Evolutionary conservation across 2,113 vertebrate genomes (phyloP).

Genomic region (Tonatia bakeri): DNA sequence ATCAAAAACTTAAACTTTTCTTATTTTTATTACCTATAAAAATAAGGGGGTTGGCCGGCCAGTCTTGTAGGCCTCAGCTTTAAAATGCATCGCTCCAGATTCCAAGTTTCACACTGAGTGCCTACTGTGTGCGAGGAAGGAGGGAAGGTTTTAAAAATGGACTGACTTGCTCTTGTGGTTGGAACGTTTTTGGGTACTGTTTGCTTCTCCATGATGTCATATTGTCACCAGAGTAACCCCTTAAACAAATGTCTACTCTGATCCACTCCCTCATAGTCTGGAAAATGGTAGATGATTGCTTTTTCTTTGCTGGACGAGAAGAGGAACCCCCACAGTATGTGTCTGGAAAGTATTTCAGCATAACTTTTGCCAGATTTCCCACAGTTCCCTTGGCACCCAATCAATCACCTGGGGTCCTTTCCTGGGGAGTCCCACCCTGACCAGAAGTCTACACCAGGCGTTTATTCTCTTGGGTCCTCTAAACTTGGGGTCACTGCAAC

Average conservation of each 20-base stretch:
- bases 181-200: background rate
- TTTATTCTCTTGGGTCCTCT: background rate
- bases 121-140: background rate
- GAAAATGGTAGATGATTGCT: background rate
- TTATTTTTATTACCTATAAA: background rate
- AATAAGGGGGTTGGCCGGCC: background rate
- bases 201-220: background rate
- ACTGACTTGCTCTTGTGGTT: background rate
- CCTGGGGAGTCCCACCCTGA: background rate
- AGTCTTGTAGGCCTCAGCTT: background rate
- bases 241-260: background rate
- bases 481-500: background rate
- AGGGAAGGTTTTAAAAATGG: background rate
- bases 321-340: background rate
- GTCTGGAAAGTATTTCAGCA: background rate
- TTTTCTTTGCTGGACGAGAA: constrained; percentile 6
- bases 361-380: background rate
- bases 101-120: background rate
- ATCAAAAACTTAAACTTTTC: background rate
- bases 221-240: background rate
- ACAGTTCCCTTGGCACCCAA: background rate
- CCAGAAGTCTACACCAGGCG: background rate
- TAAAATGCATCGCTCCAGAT: background rate
- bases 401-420: background rate
- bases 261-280: background rate